Percentiles rank a stretch among this genome's conserved stretches.
phyloP scores from a whole-genome alignment of 2,888 invertebrate species.

The Adineta ricciae region DNA sequence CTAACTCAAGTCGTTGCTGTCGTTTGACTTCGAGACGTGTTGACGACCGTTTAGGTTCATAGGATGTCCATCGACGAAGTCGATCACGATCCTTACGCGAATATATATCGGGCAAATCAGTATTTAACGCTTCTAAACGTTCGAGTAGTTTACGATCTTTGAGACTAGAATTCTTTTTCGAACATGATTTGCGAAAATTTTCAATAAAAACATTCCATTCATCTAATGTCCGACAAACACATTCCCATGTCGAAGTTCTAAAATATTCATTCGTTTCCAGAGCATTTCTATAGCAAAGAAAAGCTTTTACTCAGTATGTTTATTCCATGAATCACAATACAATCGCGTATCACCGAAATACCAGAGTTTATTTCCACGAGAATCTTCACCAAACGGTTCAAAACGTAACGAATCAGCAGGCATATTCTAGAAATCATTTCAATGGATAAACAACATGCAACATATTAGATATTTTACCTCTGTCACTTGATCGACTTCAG shows the following conservation, averaged over 20 bases:
- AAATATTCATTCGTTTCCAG: not conserved
- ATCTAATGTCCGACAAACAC: constrained; percentile 15
- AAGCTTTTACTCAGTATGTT: not conserved
- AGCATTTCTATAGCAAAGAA: not conserved
- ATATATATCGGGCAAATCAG: constrained; percentile 2
- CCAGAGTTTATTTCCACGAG: constrained; percentile 27
- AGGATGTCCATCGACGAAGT: not conserved
- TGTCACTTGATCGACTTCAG: constrained; percentile 24
- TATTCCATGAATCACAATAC: constrained; percentile 13
- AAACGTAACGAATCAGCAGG: constrained; percentile 24
- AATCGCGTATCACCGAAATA: constrained; percentile 31
- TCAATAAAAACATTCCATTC: constrained; percentile 13
- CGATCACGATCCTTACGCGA: constrained; percentile 5
- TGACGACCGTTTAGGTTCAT: constrained; percentile 6
- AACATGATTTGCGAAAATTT: not conserved
- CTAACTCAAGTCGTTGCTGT: not conserved
- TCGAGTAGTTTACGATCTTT: not conserved
- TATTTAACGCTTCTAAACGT: not conserved
- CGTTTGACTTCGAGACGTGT: constrained; percentile 13
- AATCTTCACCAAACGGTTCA: constrained; percentile 31
- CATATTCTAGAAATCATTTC: not conserved
- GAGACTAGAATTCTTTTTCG: not conserved
- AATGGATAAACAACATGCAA: no score
- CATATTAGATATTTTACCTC: not conserved
- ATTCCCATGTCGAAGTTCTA: constrained; percentile 10